These are phyloP conservation scores for Lissonota sp. DNA, from an alignment of 2,888 invertebrate species.

Conservation along the genomic window DNA sequence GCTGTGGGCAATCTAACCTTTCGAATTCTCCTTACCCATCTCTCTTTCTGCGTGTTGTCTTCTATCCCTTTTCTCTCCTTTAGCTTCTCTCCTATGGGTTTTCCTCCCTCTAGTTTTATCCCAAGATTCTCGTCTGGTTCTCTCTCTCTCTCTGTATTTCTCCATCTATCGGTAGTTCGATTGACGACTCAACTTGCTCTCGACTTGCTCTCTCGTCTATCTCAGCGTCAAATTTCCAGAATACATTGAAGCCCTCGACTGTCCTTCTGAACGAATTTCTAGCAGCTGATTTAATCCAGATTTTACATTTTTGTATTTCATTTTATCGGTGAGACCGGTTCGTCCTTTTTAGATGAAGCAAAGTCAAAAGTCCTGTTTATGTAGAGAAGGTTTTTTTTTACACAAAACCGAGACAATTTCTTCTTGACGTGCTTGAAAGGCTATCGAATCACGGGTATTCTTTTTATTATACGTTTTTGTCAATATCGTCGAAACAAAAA, in stretches of 20 bases:
- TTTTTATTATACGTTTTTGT: too few relatives aligned
- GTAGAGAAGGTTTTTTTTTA: too few relatives aligned
- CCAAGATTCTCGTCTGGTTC: neutral
- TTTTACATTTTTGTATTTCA: too few relatives aligned
- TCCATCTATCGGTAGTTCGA: slow-evolving; percentile 29
- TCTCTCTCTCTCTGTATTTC: slow-evolving; percentile 22
- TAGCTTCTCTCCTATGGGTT: neutral
- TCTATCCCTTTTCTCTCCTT: slow-evolving; percentile 10
- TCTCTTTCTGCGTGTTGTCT: neutral
- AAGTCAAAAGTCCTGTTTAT: too few relatives aligned
- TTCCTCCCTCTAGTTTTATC: neutral
- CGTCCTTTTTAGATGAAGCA: too few relatives aligned
- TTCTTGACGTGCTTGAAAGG: too few relatives aligned
- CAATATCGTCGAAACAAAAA: too few relatives aligned
- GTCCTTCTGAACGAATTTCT: too few relatives aligned
- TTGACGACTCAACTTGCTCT: slow-evolving; percentile 44
- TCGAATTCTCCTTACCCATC: slow-evolving; percentile 67
- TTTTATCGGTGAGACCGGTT: too few relatives aligned
- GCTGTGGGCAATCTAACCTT: slow-evolving; percentile 64
- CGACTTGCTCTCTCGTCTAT: slow-evolving; percentile 15
- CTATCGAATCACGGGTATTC: too few relatives aligned
- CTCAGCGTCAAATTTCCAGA: slow-evolving; percentile 24
- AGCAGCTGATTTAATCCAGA: too few relatives aligned
- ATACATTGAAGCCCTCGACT: neutral
- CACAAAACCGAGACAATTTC: too few relatives aligned